phyloP scores from a whole-genome alignment of 1,140 invertebrate genomes.

The Pogonognathellus flavescens region DNA sequence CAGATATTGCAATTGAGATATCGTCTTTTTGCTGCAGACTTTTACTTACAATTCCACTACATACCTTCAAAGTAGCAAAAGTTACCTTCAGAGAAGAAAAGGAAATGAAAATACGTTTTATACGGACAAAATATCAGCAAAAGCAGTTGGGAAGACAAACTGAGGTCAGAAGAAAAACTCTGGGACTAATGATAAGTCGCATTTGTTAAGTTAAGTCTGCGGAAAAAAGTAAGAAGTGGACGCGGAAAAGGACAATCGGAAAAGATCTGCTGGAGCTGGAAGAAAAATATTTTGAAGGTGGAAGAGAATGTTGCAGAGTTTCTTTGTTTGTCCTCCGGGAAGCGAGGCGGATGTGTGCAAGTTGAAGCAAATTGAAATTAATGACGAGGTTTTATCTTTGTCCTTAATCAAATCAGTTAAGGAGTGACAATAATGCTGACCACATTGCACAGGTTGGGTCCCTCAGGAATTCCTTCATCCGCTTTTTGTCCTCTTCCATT shows the following conservation, averaged over 20 bases:
- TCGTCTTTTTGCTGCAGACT: too few relatives aligned
- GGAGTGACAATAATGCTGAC: conserved; percentile 62
- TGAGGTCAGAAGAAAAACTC: neutral
- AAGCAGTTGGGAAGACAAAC: neutral
- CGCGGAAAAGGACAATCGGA: neutral
- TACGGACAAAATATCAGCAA: too few relatives aligned
- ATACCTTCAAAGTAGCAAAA: too few relatives aligned
- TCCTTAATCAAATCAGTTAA: conserved; percentile 66
- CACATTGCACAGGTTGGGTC: conserved; percentile 33
- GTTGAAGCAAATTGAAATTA: conserved; percentile 65
- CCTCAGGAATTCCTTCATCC: conserved; percentile 25
- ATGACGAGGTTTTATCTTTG: conserved; percentile 58
- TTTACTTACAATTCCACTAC: too few relatives aligned
- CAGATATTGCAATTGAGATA: too few relatives aligned
- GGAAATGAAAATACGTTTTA: too few relatives aligned
- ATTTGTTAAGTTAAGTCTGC: neutral
- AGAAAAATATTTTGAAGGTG: neutral
- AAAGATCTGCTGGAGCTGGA: neutral
- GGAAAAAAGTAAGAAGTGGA: neutral
- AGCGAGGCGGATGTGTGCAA: conserved; percentile 18
- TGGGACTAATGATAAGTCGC: neutral
- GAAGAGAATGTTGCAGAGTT: conserved; percentile 1
- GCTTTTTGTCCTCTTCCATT: neutral
- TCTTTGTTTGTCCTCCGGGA: conserved; percentile 7
- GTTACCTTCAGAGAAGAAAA: neutral